Percentiles rank a stretch among this genome's conserved stretches.
phyloP scores from a whole-genome alignment of 2,113 vertebrate genomes.

The Ochotona princeps region DNA sequence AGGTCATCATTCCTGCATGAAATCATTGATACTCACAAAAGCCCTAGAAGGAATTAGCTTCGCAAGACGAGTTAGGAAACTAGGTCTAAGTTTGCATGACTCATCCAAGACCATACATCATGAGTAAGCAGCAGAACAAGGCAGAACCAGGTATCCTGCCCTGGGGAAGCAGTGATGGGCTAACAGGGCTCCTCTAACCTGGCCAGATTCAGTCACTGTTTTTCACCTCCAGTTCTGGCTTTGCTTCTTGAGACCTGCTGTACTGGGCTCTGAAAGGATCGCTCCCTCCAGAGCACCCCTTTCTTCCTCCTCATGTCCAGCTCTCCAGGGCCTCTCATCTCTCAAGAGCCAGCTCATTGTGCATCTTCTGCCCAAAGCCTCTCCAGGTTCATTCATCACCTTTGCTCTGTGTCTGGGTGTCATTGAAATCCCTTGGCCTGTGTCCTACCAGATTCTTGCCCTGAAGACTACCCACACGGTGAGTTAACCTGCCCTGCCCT shows the following conservation, averaged over 20 bases:
- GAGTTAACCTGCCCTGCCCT: not conserved
- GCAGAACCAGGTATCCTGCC: conserved; percentile 9
- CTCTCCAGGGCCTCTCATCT: not conserved
- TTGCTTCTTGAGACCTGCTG: not conserved
- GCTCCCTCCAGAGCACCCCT: not conserved
- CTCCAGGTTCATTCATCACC: conserved; percentile 35
- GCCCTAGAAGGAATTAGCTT: conserved; percentile 43
- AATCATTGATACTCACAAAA: conserved; percentile 31
- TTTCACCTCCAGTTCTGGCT: not conserved
- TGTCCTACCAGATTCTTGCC: conserved; percentile 28
- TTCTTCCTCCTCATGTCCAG: not conserved
- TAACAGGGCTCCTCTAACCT: conserved; percentile 22
- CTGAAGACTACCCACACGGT: not conserved
- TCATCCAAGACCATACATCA: not conserved
- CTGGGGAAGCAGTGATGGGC: not conserved
- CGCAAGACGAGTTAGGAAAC: conserved; percentile 55
- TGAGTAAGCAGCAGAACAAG: conserved; percentile 69
- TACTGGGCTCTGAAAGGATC: not conserved
- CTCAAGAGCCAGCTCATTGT: conserved; percentile 18
- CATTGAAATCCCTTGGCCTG: not conserved
- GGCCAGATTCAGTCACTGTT: not conserved
- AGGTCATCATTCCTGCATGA: not conserved
- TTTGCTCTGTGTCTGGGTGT: not conserved
- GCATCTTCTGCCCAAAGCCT: not conserved
- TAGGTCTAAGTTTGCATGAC: conserved; percentile 50